Conservation (phyloP, 2,888 invertebrate species). For the Uloborus plumipes region DNA sequence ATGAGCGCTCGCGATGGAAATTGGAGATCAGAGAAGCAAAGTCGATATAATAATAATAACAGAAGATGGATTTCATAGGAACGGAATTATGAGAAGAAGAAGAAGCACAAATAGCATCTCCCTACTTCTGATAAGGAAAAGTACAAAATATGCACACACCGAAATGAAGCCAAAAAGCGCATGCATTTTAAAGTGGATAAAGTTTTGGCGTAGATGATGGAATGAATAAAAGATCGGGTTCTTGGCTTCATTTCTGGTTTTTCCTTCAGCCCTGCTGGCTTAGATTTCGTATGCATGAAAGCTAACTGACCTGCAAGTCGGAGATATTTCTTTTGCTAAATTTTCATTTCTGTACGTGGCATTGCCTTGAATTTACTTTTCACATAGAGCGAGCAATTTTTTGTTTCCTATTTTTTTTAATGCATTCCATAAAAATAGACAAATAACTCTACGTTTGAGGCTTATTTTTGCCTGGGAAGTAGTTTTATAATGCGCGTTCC, state of each 20-base stretch:
- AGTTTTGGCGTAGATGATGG: constrained; percentile 55
- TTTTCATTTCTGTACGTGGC: constrained; percentile 58
- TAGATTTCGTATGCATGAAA: constrained; percentile 64
- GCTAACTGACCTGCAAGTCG: constrained; percentile 57
- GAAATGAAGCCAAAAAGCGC: constrained; percentile 58
- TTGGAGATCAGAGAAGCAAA: too few relatives aligned
- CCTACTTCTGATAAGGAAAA: constrained; percentile 4
- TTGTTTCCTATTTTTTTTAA: constrained; percentile 37
- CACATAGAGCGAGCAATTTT: constrained; percentile 25
- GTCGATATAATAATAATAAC: too few relatives aligned
- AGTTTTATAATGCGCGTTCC: not conserved
- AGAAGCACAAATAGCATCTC: too few relatives aligned
- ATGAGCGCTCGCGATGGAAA: too few relatives aligned
- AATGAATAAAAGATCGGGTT: constrained; percentile 60
- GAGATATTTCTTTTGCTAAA: constrained; percentile 51
- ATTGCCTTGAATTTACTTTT: constrained; percentile 51
- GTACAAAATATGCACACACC: constrained; percentile 13
- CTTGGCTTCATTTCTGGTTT: constrained; percentile 44
- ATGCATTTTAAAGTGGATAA: constrained; percentile 64
- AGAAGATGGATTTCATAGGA: too few relatives aligned
- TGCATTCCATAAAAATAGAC: constrained; percentile 39
- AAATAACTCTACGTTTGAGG: constrained; percentile 30
- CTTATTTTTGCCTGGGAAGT: constrained; percentile 14
- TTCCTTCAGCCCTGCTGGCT: constrained; percentile 7
- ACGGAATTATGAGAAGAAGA: too few relatives aligned